Evolutionary conservation across 2,888 invertebrate genomes (phyloP).

Genomic region (Teinopalpus imperialis): DNA sequence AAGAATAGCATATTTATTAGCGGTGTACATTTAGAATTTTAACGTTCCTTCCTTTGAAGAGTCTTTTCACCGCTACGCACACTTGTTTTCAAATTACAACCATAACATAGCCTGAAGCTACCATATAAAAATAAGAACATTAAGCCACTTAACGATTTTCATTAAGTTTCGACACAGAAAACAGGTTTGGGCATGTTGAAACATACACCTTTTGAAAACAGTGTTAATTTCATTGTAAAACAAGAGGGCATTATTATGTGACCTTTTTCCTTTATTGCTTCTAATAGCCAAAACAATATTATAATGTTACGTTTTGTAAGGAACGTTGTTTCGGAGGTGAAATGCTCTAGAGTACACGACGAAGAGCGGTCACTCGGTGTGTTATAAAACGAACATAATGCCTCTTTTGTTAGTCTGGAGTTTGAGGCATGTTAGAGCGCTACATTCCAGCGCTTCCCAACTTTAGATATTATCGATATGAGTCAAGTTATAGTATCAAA

Average conservation of each 20-base stretch:
- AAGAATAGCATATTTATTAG: too few relatives aligned
- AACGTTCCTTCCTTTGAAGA: too few relatives aligned
- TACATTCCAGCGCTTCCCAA: slow-evolving; percentile 14
- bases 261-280: slow-evolving; percentile 8
- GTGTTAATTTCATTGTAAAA: slow-evolving; percentile 14
- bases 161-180: too few relatives aligned
- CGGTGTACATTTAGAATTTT: too few relatives aligned
- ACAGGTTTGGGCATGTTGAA: slow-evolving; percentile 8
- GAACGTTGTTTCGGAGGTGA: slow-evolving; percentile 39
- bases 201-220: slow-evolving; percentile 5
- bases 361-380: slow-evolving; percentile 46
- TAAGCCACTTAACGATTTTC: too few relatives aligned
- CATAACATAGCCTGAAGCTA: too few relatives aligned
- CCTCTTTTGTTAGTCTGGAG: slow-evolving; percentile 52
- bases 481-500: too few relatives aligned
- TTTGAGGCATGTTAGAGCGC: slow-evolving; percentile 32
- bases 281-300: slow-evolving; percentile 15
- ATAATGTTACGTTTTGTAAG: slow-evolving; percentile 27
- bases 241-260: slow-evolving; percentile 10
- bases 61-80: too few relatives aligned
- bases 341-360: slow-evolving; percentile 42
- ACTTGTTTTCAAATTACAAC: too few relatives aligned
- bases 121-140: too few relatives aligned
- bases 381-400: slow-evolving; percentile 57
- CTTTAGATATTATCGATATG: not conserved